Base-by-base conservation (phyloP, 2,888 invertebrate species). In the Rosalia funebris region DNA sequence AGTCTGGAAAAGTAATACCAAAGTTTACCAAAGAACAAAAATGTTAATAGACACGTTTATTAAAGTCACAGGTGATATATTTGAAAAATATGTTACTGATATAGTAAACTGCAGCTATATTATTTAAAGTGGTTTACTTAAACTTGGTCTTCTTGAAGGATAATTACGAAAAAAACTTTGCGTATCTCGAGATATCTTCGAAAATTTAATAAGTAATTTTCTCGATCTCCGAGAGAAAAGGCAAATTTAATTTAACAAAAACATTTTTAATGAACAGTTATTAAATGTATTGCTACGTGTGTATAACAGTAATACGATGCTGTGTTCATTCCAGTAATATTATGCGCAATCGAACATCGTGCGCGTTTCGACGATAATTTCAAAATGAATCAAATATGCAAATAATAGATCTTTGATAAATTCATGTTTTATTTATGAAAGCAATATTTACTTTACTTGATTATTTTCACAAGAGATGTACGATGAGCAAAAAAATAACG, bases 371-470 rank as follows among this genome's bases (percentile, higher is more conserved):
- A 60, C 70, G 67, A 71, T 70, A 70, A 73, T 75, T 75, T 75
- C 65, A 68, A 77, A 77, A 78, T 76, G 78, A 79, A 79, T 78
- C 79, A 78, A 80, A 80, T 79, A 81, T 80, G 81, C 79, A 81
- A 81, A 81, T 80, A 78, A 79, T 77, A 77, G 79, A 79, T 79
- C 79, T 77, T 76, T 75, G 75, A 73, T 75, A 76, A 75, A 77
- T 76, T 76, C 79, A 79, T 79, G 80, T 79, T 79, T 81, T 80
- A 80, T 80, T 80, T 79, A 80, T 79, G 78, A 79, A 77, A 76
- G 76, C 78, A 77, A 80, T 81, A 79, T 81, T 81, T 81, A 80
- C 81, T 79, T 79, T 78, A 75, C 75, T 77, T 80, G 80, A 81
- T 80, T 80, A 81, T 80, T 79, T 79, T 79, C 74, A 71, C 58